phyloP scores from a whole-genome alignment of 2,113 vertebrate species.

The Jacana jacana region DNA sequence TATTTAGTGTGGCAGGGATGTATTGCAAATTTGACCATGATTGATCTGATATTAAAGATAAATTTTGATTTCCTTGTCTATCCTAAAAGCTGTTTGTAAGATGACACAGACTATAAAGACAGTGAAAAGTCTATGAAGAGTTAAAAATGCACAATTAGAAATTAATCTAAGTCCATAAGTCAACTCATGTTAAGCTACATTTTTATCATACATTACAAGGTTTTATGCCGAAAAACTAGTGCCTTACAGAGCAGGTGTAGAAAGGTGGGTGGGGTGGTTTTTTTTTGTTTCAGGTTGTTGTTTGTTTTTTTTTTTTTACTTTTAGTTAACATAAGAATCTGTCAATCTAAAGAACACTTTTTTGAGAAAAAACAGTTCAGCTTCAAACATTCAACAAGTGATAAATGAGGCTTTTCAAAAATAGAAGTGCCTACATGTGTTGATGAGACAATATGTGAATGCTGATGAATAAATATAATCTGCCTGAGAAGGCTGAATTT shows the following conservation, averaged over 20 bases:
- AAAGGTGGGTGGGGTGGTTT: neutral
- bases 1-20: neutral
- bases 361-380: constrained; percentile 33
- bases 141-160: neutral
- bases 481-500: constrained; percentile 61
- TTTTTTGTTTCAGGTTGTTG: neutral
- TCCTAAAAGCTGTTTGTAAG: neutral
- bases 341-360: constrained; percentile 42
- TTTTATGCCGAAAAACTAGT: neutral
- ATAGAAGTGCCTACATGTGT: constrained; percentile 61
- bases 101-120: neutral
- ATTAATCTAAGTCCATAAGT: neutral
- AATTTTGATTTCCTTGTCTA: neutral
- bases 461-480: constrained; percentile 36
- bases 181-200: neutral
- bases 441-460: constrained; percentile 64
- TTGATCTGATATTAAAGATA: neutral
- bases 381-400: constrained; percentile 60
- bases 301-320: neutral
- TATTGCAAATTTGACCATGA: neutral
- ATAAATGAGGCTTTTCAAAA: constrained; percentile 66
- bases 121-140: neutral
- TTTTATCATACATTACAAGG: neutral
- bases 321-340: neutral
- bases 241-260: neutral